These are phyloP conservation scores for Notothenia rossii DNA, from an alignment of 2,113 vertebrate genomes.

Conservation along the genomic window DNA sequence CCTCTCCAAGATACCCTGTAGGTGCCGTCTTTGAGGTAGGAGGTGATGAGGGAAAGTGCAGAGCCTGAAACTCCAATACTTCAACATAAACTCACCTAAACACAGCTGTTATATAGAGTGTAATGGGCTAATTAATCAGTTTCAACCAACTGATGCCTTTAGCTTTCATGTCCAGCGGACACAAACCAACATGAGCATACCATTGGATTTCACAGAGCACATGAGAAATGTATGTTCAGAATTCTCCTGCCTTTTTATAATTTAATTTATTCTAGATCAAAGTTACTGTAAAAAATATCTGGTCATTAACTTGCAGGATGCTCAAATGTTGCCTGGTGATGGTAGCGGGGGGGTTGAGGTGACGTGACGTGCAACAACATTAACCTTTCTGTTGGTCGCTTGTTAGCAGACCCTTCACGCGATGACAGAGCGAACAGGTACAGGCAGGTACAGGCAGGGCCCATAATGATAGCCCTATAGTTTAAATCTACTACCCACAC, in stretches of 20 bases:
- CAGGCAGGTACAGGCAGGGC: no score
- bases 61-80: no score
- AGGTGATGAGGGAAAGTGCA: no score
- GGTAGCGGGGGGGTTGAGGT: no score
- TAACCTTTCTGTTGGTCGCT: no score
- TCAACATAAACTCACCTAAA: not conserved
- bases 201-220: not conserved
- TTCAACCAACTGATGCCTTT: not conserved
- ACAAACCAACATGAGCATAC: not conserved
- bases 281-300: not conserved
- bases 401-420: no score
- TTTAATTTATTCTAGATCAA: not conserved
- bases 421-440: no score
- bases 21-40: no score
- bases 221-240: not conserved
- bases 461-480: no score
- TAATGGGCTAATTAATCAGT: not conserved
- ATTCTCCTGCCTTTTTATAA: not conserved
- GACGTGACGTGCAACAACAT: no score
- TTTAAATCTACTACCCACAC: no score
- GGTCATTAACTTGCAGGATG: not conserved
- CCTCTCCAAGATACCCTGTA: no score
- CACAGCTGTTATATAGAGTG: not conserved
- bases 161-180: not conserved
- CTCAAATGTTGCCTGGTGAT: not conserved